Evolutionary conservation across 2,888 invertebrate species (phyloP).

Genomic region (Tetheella fluctuosa): DNA sequence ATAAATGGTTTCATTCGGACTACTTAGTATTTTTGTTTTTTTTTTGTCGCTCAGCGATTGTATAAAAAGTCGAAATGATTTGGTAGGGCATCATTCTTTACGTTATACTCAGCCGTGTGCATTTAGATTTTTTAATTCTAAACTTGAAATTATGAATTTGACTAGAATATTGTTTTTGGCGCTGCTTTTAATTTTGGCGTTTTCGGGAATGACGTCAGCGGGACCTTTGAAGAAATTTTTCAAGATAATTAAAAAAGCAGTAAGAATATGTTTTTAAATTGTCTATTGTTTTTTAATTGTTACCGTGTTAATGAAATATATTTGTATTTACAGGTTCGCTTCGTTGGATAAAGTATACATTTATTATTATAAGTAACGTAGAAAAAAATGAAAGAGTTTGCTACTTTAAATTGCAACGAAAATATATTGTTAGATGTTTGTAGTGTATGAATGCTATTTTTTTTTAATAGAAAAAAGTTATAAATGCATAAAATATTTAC

Average conservation of each 20-base stretch:
- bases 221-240: constrained; percentile 2
- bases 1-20: too few relatives aligned
- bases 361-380: neutral
- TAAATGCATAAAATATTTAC: too few relatives aligned
- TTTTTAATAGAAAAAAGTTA: too few relatives aligned
- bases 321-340: neutral
- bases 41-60: neutral
- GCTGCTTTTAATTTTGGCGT: neutral
- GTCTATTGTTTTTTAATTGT: too few relatives aligned
- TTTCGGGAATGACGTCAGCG: neutral
- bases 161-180: neutral
- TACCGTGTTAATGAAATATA: neutral
- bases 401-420: neutral
- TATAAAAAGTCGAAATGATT: neutral
- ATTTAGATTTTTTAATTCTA: neutral
- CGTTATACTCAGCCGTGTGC: neutral
- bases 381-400: neutral
- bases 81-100: neutral
- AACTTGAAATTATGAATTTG: neutral
- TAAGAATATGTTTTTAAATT: constrained; percentile 2
- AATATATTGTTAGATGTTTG: neutral
- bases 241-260: constrained; percentile 7
- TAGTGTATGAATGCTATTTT: too few relatives aligned
- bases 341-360: neutral
- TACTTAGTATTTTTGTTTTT: too few relatives aligned